Evolutionary conservation across 2,113 vertebrate species (phyloP), one percentile per base, ranked within the genome.

Genomic region (Solenodon paradoxus): DNA sequence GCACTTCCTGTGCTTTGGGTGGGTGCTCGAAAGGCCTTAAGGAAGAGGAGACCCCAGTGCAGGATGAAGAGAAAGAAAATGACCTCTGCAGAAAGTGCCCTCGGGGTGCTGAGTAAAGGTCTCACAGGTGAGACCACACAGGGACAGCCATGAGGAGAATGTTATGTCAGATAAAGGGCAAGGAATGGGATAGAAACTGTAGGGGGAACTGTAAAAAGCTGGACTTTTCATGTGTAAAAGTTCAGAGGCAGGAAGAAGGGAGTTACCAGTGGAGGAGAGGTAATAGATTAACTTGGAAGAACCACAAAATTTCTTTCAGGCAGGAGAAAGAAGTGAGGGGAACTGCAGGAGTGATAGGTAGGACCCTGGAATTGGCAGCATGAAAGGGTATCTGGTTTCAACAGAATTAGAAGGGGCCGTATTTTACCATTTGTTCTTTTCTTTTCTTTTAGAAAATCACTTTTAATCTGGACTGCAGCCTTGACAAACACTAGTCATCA

Each of bases 391-490:
- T n/a, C 9, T 2, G 7, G 2, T 61, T 61, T 30, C 32, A 4
- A 0, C 24, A 9, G 17, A 19, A 16, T 32, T 13, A 22, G 30
- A 49, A 38, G 40, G 22, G 55, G 32, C 26, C 4, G 2, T 4
- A 2, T 12, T 49, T 42, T 68, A 55, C 79, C 5, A 5, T 19
- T 30, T 22, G 53, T 42, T 80, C 74, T 74, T 47, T n/a, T 90
- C 35, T 68, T 83, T 90, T 69, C 64, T 88, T 74, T 89, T 92
- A 97, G 97, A 95, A 82, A 71, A 84, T 51, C 53, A 19, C n/a
- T 63, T 90, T 71, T 5, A 9, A 15, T 32, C 3, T 19, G 0
- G 1, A 11, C 64, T 0, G 79, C 95, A 53, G 24, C 74, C 77
- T 40, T 19, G 61, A 28, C 1, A 77, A 80, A 40, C 7, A 1